A percentile compares a stretch with the other conserved stretches of the same genome.
Conservation (phyloP, 2,113 vertebrate species). For the Erythrocercus mccallii region DNA sequence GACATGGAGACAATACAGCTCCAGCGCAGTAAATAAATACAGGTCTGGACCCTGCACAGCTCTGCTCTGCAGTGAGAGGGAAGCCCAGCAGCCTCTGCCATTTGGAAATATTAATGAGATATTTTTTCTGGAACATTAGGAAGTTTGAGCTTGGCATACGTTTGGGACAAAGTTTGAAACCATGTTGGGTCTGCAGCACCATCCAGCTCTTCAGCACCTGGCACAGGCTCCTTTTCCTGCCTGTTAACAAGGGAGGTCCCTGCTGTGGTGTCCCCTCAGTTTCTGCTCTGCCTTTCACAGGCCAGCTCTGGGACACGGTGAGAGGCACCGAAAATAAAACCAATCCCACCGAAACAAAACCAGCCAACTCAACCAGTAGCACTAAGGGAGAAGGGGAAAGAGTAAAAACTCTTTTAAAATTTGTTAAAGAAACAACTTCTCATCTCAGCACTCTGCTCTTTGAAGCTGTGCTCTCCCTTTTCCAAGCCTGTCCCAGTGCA, state of each 20-base stretch:
- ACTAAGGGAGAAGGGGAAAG: neutral
- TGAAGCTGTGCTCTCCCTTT: neutral
- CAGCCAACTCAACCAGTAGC: neutral
- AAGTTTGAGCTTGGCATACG: neutral
- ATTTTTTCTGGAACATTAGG: neutral
- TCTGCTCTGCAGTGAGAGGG: neutral
- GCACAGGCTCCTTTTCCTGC: neutral
- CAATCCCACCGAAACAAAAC: neutral
- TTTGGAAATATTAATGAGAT: rapidly evolving
- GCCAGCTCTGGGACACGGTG: rapidly evolving
- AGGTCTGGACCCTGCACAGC: neutral
- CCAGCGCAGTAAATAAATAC: neutral
- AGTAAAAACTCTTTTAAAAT: neutral
- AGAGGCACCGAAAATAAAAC: neutral
- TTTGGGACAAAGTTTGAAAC: neutral
- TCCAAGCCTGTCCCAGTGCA: neutral
- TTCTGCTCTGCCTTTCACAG: neutral
- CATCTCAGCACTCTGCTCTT: neutral
- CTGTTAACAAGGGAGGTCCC: rapidly evolving
- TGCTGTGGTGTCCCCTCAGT: neutral
- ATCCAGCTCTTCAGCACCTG: neutral
- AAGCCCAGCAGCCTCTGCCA: neutral
- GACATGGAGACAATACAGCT: neutral
- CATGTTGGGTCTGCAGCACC: neutral
- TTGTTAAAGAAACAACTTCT: neutral